phyloP scores from a whole-genome alignment of 2,888 invertebrate species.

The Lysandra coridon region DNA sequence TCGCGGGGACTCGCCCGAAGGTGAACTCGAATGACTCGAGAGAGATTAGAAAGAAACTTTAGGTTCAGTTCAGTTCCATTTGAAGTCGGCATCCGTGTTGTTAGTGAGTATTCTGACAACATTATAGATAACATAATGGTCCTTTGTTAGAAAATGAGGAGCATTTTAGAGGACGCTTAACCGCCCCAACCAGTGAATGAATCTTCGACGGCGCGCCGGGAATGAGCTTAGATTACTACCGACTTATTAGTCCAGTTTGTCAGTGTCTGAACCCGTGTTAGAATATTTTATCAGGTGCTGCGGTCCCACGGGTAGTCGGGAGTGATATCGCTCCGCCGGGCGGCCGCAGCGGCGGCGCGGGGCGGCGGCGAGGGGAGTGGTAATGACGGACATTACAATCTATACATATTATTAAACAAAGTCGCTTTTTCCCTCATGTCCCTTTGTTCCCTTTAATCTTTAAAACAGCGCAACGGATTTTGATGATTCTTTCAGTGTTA shows the following conservation, averaged over 20 bases:
- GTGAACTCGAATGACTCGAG: neutral
- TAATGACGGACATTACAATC: constrained; percentile 29
- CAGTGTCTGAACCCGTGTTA: neutral
- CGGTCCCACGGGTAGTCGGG: neutral
- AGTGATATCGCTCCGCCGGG: constrained; percentile 18
- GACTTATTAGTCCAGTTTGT: neutral
- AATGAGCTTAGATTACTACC: neutral
- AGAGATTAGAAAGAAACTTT: neutral
- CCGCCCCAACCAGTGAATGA: neutral
- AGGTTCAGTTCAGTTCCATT: neutral
- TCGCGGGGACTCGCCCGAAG: neutral
- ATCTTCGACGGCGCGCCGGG: neutral
- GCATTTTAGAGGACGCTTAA: neutral
- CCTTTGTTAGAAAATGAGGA: neutral
- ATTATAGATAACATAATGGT: neutral
- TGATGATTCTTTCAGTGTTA: no score
- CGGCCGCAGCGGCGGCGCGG: constrained; percentile 3
- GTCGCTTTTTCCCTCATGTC: no score
- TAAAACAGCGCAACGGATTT: no score
- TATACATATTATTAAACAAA: no score
- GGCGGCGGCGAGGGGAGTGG: neutral
- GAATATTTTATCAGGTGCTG: constrained; percentile 15
- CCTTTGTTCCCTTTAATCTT: no score
- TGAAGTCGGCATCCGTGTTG: neutral
- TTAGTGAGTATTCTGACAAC: neutral